Base-by-base conservation (phyloP, 1,140 invertebrate species). In the Drosophila littoralis region DNA sequence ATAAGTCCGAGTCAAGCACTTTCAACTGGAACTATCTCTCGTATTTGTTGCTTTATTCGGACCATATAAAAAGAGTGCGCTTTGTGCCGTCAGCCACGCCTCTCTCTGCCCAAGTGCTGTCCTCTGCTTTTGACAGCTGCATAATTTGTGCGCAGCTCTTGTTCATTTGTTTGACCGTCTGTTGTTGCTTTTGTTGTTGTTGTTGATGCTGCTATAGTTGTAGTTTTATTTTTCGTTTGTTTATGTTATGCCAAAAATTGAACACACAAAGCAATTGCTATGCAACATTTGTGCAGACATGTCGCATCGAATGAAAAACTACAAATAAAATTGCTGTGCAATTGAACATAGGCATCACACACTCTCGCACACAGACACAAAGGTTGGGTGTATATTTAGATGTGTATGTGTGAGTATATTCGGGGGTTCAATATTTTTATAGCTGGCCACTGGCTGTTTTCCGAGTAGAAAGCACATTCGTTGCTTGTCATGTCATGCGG, bases 221-320 rank as follows among this genome's bases (percentile, higher is more conserved):
- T 57, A 65, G 60, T 40, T 33, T 50, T 52, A 33, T 58, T 64
- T 36, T 59, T 60, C 59, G 43, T 81, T 73, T 79, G 79, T 71
- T 79, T 89, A 77, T 75, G 84, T 73, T 77, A 72, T 88, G 77
- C 84, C 83, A 75, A 88, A 88, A 89, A 89, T 88, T 89, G 84
- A 88, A 83, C 77, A 88, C 84, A 88, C 85, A 89, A 89, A 89
- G 80, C 84, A 81, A 84, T 89, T 89, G 77, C 81, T 75, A 89
- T 89, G 84, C 84, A 89, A 89, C 84, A 89, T 89, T 89, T 89
- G 77, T 89, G 85, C 75, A 80, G 80, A 89, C 80, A 83, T 88
- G 77, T 76, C 77, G 69, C 70, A 75, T 54, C 65, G 61, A 59
- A 52, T 65, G 73, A 65, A 82, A 84, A 74, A 50, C 48, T 52